These are phyloP conservation scores for Drosophila recens DNA, from an alignment of 2,888 invertebrate species.

Conservation along the genomic window DNA sequence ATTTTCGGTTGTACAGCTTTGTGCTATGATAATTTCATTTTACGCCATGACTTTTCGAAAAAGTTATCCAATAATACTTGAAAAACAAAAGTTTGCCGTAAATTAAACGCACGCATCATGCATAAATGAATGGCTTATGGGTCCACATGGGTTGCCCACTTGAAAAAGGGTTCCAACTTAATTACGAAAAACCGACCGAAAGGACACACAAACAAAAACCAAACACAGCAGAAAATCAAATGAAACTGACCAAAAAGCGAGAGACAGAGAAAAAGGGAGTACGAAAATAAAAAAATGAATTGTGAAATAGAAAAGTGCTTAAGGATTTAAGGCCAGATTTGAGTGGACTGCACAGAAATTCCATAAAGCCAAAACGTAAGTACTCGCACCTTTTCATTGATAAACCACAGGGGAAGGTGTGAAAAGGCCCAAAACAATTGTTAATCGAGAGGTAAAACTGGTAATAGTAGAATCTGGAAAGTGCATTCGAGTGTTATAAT, in stretches of 20 bases:
- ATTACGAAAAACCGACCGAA: constrained; percentile 53
- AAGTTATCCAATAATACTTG: constrained; percentile 69
- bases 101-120: constrained; percentile 66
- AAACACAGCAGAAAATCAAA: constrained; percentile 71
- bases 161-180: constrained; percentile 69
- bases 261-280: background rate
- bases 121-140: constrained; percentile 55
- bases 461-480: constrained; percentile 39
- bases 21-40: constrained; percentile 61
- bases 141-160: constrained; percentile 49
- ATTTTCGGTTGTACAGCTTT: constrained; percentile 24
- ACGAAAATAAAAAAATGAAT: constrained; percentile 17
- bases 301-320: constrained; percentile 14
- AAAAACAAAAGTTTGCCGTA: constrained; percentile 57
- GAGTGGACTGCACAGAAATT: constrained; percentile 57
- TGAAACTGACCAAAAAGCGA: constrained; percentile 38
- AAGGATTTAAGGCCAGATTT: constrained; percentile 38
- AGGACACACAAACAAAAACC: constrained; percentile 26
- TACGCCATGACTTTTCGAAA: constrained; percentile 61
- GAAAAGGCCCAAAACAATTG: constrained; percentile 47
- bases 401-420: constrained; percentile 57
- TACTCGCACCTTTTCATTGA: constrained; percentile 39
- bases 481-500: constrained; percentile 69
- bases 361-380: constrained; percentile 51
- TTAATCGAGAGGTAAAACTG: constrained; percentile 28